phyloP scores from a whole-genome alignment of 2,113 vertebrate genomes.

The Gymnobelideus leadbeateri region DNA sequence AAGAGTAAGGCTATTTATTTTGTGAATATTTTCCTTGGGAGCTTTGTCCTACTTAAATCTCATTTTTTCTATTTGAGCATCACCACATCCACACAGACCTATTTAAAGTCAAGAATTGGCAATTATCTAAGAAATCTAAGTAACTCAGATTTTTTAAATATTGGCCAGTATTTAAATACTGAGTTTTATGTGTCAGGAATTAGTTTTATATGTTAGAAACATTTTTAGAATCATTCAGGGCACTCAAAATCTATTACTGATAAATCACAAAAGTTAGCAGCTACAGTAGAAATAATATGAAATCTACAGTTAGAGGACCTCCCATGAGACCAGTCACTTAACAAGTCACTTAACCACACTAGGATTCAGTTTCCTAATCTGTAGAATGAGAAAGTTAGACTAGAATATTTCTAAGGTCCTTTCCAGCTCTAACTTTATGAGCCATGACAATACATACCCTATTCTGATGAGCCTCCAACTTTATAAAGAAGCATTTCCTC shows the following conservation, averaged over 20 bases:
- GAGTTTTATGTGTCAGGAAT: not conserved
- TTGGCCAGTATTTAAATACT: not conserved
- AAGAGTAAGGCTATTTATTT: not conserved
- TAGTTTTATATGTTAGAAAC: not conserved
- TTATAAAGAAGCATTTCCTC: slow-evolving; percentile 94
- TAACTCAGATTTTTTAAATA: not conserved
- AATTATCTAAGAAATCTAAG: slow-evolving; percentile 47
- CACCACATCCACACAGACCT: not conserved
- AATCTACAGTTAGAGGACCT: not conserved
- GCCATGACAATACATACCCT: slow-evolving; percentile 85
- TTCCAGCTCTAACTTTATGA: not conserved
- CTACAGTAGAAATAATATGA: not conserved
- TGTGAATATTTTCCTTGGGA: not conserved
- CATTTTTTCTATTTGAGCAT: slow-evolving; percentile 1
- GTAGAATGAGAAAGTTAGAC: not conserved
- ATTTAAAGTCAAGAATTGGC: slow-evolving; percentile 37
- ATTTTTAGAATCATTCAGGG: not conserved
- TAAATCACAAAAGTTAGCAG: not conserved
- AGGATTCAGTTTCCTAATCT: not conserved
- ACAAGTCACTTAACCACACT: not conserved
- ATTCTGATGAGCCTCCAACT: slow-evolving; percentile 98
- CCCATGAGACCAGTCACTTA: not conserved
- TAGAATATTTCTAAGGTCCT: not conserved
- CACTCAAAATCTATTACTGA: not conserved
- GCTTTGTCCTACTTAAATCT: not conserved